Evolutionary conservation across 2,113 vertebrate species (phyloP), one percentile per base, ranked within the genome.

Genomic region (Catagonus wagneri): DNA sequence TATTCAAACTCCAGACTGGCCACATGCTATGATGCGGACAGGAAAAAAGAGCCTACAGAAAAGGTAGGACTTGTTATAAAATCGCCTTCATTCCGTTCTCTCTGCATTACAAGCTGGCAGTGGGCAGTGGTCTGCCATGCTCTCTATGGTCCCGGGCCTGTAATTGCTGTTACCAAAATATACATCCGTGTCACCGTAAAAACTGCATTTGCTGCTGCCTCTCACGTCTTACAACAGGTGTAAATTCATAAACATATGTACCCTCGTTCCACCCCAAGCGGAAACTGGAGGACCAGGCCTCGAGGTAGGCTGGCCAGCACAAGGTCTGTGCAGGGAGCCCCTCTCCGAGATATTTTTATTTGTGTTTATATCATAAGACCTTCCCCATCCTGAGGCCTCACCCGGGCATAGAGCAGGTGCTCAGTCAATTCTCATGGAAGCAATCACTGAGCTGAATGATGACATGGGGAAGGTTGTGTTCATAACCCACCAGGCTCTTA

Each of bases 201-300:
- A 98, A 97, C 87, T 86, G 95, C 91, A 93, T 94, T 97, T 97
- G 97, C 98, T 44, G 44, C 44, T 97, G 97, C 97, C 98, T 97
- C 98, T 97, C 98, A 91, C 71, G 96, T 98, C 98, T 98, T 96
- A 98, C 97, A 98, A 98, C 98, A 99, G 98, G 98, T 99, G 99
- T 98, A 98, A 99, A 98, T 98, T 96, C 98, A 99, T 98, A 99
- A 98, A 99, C 99, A 99, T 99, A 96, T 99, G 99, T 98, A 99
- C 98, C 98, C 98, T 99, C 97, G 98, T 98, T 98, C 98, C 97
- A 95, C 98, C 98, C 98, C 97, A 97, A 96, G 97, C 88, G 96
- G 98, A 98, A 97, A 98, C 97, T 97, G 92, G 96, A 98, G 98
- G 96, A 94, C 97, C 96, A 56, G 97, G 92, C 86, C 95, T 58